Conservation (phyloP, 64 coral and sea anemone species). For the Pocillopora verrucosa region DNA sequence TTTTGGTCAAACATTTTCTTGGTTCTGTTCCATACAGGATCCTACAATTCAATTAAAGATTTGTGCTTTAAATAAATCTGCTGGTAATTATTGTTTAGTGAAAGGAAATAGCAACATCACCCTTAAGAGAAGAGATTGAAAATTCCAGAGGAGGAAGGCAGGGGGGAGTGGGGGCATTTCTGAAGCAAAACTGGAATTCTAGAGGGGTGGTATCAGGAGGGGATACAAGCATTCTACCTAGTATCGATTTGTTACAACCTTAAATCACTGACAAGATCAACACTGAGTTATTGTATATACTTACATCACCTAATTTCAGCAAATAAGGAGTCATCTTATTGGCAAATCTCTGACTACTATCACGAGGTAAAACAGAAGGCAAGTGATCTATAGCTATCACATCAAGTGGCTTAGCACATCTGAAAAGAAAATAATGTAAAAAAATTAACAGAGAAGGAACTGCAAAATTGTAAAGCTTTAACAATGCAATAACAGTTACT, state of each 20-base stretch:
- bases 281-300: not conserved
- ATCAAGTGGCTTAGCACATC: constrained; percentile 40
- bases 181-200: too few species aligned
- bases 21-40: constrained; percentile 48
- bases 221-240: too few species aligned
- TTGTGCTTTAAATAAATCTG: not conserved
- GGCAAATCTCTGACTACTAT: constrained; percentile 58
- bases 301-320: constrained; percentile 42
- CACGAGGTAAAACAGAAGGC: constrained; percentile 51
- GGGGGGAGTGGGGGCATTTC: too few species aligned
- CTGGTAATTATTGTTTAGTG: not conserved
- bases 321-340: constrained; percentile 54
- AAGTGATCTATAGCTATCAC: constrained; percentile 53
- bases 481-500: not conserved
- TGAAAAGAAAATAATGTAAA: not conserved
- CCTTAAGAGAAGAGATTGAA: too few species aligned
- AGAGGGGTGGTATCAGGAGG: too few species aligned
- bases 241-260: too few species aligned
- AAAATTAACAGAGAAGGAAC: not conserved
- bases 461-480: too few species aligned
- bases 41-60: not conserved
- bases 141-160: too few species aligned
- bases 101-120: not conserved
- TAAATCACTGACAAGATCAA: not conserved
- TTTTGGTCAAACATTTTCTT: constrained; percentile 54